Evolutionary conservation across 2,888 invertebrate species (phyloP).

Genomic region (Tillus elongatus): DNA sequence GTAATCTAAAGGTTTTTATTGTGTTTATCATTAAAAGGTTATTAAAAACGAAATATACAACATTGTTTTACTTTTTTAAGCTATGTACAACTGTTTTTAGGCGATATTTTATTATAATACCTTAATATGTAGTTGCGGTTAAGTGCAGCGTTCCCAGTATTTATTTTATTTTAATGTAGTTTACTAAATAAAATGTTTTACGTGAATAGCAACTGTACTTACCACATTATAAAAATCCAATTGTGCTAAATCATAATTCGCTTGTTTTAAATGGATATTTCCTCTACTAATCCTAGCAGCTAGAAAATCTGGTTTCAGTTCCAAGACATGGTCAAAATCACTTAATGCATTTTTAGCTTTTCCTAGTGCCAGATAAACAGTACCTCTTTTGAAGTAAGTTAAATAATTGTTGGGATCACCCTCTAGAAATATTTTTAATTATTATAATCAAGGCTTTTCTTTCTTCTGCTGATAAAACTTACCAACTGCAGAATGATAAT

Average conservation of each 20-base stretch:
- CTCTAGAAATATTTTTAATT: slow-evolving; percentile 52
- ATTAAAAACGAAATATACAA: too few relatives aligned
- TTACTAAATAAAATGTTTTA: too few relatives aligned
- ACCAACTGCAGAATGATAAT: slow-evolving; percentile 97
- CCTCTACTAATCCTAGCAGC: slow-evolving; percentile 73
- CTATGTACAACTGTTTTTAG: too few relatives aligned
- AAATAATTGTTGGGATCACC: slow-evolving; percentile 93
- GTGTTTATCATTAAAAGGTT: too few relatives aligned
- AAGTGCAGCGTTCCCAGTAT: too few relatives aligned
- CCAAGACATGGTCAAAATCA: slow-evolving; percentile 87
- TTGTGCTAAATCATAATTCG: slow-evolving; percentile 71
- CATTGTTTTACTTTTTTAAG: too few relatives aligned
- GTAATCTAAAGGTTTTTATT: too few relatives aligned
- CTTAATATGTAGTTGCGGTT: too few relatives aligned
- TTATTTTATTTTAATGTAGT: too few relatives aligned
- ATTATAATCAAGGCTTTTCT: background rate
- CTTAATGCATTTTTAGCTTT: slow-evolving; percentile 91
- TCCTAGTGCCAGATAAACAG: slow-evolving; percentile 90
- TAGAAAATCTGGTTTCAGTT: slow-evolving; percentile 90
- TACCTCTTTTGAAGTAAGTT: slow-evolving; percentile 91
- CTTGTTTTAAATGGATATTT: slow-evolving; percentile 82
- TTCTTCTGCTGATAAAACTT: slow-evolving; percentile 36
- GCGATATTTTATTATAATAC: too few relatives aligned
- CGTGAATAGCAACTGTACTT: slow-evolving; percentile 43
- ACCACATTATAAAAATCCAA: slow-evolving; percentile 79